Percentiles rank a stretch among this genome's conserved stretches.
phyloP scores from a whole-genome alignment of 1,140 invertebrate genomes.

The Scaptomyza hsui region DNA sequence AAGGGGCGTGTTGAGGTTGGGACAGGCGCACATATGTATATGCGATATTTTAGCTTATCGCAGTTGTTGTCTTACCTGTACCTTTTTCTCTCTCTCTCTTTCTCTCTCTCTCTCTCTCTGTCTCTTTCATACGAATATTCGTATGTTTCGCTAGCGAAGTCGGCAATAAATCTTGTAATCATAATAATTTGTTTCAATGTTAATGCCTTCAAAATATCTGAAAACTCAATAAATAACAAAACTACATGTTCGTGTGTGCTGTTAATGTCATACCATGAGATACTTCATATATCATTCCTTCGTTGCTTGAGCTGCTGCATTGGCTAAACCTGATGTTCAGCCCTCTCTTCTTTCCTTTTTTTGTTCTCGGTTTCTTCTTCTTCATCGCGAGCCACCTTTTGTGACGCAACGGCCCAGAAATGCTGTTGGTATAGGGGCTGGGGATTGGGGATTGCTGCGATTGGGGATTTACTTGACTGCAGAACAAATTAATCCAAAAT shows the following conservation, averaged over 20 bases:
- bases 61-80: slow-evolving; percentile 30
- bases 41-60: slow-evolving; percentile 39
- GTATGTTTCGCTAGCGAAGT: slow-evolving; percentile 59
- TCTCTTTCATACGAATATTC: slow-evolving; percentile 46
- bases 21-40: slow-evolving; percentile 22
- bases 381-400: slow-evolving; percentile 37
- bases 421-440: slow-evolving; percentile 37
- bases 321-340: slow-evolving; percentile 31
- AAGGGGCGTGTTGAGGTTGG: slow-evolving; percentile 2
- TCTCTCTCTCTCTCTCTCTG: slow-evolving; percentile 1
- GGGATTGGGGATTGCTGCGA: slow-evolving; percentile 46
- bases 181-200: slow-evolving; percentile 84
- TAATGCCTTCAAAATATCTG: slow-evolving; percentile 84
- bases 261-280: slow-evolving; percentile 84
- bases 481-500: slow-evolving; percentile 83
- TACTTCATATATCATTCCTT: slow-evolving; percentile 83
- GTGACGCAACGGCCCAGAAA: slow-evolving; percentile 71
- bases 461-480: slow-evolving; percentile 73
- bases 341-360: slow-evolving; percentile 27
- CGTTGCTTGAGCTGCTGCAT: slow-evolving; percentile 26
- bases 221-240: slow-evolving; percentile 84
- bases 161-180: slow-evolving; percentile 83
- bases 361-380: slow-evolving; percentile 27
- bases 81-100: slow-evolving; percentile 8
- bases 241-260: slow-evolving; percentile 83